A percentile compares a stretch with the other conserved stretches of the same genome.
phyloP scores from a whole-genome alignment of 2,113 vertebrate species.

The Bubo blakistoni region DNA sequence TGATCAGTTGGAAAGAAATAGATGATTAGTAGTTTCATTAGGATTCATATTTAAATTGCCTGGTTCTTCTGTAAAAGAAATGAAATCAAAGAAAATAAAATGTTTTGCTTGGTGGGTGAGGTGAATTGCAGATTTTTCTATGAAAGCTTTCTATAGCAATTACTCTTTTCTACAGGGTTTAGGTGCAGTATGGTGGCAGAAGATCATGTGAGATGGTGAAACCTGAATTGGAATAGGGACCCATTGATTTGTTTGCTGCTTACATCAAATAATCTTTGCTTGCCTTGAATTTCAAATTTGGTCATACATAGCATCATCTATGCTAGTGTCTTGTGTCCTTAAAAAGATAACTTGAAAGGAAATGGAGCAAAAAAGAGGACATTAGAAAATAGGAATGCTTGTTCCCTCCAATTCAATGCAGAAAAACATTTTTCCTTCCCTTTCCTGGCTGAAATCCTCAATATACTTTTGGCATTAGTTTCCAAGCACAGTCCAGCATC shows the following conservation, averaged over 20 bases:
- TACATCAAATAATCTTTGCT: not conserved
- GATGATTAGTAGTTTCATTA: not conserved
- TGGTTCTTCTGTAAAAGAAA: not conserved
- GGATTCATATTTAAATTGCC: not conserved
- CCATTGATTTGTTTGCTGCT: not conserved
- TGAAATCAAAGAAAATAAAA: not conserved
- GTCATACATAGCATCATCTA: not conserved
- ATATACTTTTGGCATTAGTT: slow-evolving; percentile 1
- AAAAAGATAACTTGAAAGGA: not conserved
- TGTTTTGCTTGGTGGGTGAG: not conserved
- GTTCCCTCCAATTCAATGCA: not conserved
- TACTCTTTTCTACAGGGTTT: not conserved
- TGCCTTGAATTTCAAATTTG: not conserved
- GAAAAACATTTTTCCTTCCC: not conserved
- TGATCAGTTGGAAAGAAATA: not conserved
- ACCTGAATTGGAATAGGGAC: not conserved
- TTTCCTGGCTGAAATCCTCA: slow-evolving; percentile 15
- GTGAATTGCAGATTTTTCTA: not conserved
- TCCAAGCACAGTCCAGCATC: not conserved
- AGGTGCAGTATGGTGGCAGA: not conserved
- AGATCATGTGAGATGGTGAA: not conserved
- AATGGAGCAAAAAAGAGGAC: not conserved
- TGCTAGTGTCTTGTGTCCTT: not conserved
- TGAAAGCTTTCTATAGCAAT: not conserved
- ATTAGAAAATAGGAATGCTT: not conserved